phyloP scores from a whole-genome alignment of 2,797 vertebrate genomes.

The Coilia nasus region DNA sequence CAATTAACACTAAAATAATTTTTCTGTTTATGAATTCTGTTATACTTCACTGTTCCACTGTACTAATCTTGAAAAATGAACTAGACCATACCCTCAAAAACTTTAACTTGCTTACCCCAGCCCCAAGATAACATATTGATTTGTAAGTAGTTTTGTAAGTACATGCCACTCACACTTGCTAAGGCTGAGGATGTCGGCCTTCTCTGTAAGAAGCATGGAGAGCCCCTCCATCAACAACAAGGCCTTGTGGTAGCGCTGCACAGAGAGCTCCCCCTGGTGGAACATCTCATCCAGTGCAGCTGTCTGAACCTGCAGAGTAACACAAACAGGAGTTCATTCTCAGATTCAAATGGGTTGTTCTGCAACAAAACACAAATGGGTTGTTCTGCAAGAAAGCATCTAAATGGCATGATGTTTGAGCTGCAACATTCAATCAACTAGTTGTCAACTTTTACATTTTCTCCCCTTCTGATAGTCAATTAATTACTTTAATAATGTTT shows the following conservation, averaged over 20 bases:
- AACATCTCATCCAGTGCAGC: conserved; percentile 98
- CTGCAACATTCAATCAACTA: too few species aligned
- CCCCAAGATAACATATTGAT: not conserved
- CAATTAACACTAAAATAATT: not conserved
- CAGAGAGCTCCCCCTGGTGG: conserved; percentile 89
- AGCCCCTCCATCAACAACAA: conserved; percentile 95
- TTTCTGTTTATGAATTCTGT: too few species aligned
- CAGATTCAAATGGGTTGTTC: not conserved
- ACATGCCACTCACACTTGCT: conserved; percentile 83
- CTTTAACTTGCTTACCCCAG: not conserved
- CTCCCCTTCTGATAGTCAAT: too few species aligned
- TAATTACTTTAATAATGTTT: too few species aligned
- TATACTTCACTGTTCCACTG: not conserved
- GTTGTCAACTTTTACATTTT: too few species aligned
- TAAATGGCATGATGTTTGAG: not conserved
- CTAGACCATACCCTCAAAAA: not conserved
- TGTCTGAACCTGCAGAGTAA: conserved; percentile 83
- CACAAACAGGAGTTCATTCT: not conserved
- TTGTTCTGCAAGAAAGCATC: not conserved
- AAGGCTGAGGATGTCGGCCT: conserved; percentile 88
- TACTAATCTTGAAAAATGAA: not conserved
- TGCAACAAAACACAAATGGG: not conserved
- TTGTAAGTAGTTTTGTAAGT: not conserved
- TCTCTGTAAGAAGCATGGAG: conserved; percentile 87
- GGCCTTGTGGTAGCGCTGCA: conserved; percentile 91